These are phyloP conservation scores for Myzus persicae DNA, from an alignment of 1,140 invertebrate genomes.

Conservation along the genomic window DNA sequence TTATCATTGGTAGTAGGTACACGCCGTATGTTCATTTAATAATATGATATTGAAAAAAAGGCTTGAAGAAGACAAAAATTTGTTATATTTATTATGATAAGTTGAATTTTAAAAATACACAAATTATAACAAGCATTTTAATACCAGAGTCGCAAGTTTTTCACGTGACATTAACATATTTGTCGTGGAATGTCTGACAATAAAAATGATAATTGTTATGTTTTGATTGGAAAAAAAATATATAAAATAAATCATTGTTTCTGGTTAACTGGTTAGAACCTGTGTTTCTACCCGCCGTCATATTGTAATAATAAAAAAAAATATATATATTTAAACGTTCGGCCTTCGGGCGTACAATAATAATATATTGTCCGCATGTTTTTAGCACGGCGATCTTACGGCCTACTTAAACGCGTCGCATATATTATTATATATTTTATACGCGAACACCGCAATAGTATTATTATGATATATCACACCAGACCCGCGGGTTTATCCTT, in stretches of 20 bases:
- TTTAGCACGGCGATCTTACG: background rate
- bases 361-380: background rate
- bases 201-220: background rate
- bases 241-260: background rate
- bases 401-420: background rate
- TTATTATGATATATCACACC: background rate
- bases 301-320: background rate
- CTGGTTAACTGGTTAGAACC: background rate
- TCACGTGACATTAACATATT: background rate
- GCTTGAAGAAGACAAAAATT: too few relatives aligned
- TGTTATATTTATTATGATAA: too few relatives aligned
- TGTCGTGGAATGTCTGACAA: background rate
- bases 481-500: background rate
- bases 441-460: background rate
- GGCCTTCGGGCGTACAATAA: background rate
- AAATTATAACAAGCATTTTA: background rate
- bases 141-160: background rate
- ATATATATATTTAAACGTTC: background rate
- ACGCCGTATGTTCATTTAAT: too few relatives aligned
- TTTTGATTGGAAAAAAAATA: background rate
- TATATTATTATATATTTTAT: background rate
- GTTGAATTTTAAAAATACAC: background rate
- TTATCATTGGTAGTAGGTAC: background rate
- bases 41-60: too few relatives aligned
- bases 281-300: background rate